Conservation (phyloP, 1,140 invertebrate genomes). For the Sycophila sp. region DNA sequence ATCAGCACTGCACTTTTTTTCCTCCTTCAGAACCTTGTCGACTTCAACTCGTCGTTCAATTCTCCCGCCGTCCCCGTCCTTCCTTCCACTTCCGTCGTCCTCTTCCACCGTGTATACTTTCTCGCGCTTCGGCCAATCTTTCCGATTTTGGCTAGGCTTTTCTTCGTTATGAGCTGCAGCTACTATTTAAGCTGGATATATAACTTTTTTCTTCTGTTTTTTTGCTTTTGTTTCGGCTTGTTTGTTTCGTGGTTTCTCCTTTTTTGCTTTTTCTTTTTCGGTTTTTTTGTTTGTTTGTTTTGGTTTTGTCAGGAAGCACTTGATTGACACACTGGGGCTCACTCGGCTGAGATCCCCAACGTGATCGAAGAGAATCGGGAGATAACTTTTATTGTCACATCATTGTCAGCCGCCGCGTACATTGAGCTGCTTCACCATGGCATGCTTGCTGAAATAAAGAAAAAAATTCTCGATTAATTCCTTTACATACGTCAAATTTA, state of each 20-base stretch:
- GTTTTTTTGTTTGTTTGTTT: slow-evolving; percentile 24
- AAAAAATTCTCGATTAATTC: too few relatives aligned
- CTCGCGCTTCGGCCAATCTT: background rate
- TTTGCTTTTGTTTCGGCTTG: background rate
- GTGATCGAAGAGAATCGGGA: slow-evolving; percentile 55
- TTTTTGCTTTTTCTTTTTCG: slow-evolving; percentile 14
- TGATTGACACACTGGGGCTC: slow-evolving; percentile 48
- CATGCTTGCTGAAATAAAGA: slow-evolving; percentile 57
- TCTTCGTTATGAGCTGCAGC: too few relatives aligned
- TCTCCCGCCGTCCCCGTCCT: background rate
- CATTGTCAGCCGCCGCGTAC: slow-evolving; percentile 52
- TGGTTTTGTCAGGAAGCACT: slow-evolving; percentile 59
- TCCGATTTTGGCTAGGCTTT: slow-evolving; percentile 13
- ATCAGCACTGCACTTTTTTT: too few relatives aligned
- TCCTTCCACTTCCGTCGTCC: slow-evolving; percentile 26
- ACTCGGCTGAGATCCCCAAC: slow-evolving; percentile 50
- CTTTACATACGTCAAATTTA: too few relatives aligned
- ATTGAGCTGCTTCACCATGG: slow-evolving; percentile 53
- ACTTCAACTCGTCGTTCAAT: background rate
- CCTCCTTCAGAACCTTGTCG: background rate
- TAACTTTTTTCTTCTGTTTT: slow-evolving; percentile 4
- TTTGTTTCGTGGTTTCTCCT: background rate
- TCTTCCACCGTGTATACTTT: slow-evolving; percentile 32
- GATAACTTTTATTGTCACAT: slow-evolving; percentile 66
- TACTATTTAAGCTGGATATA: too few relatives aligned